phyloP scores from a whole-genome alignment of 1,140 invertebrate genomes.

The Uloborus diversus region DNA sequence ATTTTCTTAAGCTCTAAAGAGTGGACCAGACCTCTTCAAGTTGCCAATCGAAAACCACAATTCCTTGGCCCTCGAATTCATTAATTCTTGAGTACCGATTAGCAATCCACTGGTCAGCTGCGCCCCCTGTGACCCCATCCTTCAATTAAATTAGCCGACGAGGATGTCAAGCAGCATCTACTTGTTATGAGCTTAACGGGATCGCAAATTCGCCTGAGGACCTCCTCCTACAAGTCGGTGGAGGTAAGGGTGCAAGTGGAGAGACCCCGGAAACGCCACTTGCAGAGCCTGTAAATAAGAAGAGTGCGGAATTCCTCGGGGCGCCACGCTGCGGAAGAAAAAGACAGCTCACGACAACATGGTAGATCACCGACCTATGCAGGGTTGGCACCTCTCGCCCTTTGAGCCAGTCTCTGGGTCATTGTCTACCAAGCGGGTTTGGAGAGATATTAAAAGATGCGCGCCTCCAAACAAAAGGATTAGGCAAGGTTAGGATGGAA shows the following conservation, averaged over 20 bases:
- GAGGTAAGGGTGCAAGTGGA: neutral
- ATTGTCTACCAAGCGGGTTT: conserved; percentile 42
- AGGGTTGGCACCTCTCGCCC: conserved; percentile 39
- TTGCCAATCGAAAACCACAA: neutral
- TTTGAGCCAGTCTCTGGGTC: conserved; percentile 26
- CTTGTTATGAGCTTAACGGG: conserved; percentile 26
- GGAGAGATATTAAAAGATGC: neutral
- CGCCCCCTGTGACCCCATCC: neutral
- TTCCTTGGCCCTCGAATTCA: neutral
- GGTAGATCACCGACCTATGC: conserved; percentile 40
- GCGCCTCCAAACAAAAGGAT: no score
- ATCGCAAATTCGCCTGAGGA: neutral
- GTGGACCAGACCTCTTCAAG: no score
- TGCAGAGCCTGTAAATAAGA: no score
- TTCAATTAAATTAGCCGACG: conserved; percentile 36
- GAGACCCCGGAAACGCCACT: conserved; percentile 22
- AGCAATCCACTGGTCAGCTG: neutral
- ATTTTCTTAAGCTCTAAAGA: no score
- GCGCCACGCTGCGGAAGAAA: neutral
- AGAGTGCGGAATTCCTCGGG: neutral
- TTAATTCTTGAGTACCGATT: conserved; percentile 3
- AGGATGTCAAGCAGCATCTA: no score
- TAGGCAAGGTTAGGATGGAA: no score
- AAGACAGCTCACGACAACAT: neutral
- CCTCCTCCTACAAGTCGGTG: neutral